These are phyloP conservation scores for Salminus brasiliensis DNA, from an alignment of 2,113 vertebrate genomes.

Conservation along the genomic window DNA sequence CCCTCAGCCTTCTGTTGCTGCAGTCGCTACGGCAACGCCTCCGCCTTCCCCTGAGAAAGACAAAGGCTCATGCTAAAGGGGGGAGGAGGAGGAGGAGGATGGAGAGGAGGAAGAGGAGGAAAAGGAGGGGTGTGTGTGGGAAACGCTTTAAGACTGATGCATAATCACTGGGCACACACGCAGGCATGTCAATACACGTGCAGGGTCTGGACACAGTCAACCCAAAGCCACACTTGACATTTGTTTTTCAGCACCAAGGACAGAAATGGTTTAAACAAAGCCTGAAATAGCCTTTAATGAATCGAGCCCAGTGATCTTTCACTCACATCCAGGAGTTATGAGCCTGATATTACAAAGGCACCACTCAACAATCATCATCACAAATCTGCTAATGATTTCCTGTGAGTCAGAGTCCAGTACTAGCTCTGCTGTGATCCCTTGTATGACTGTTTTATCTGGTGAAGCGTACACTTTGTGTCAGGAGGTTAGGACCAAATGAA, in stretches of 20 bases:
- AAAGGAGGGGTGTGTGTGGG: slow-evolving; percentile 38
- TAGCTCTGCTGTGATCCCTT: no score
- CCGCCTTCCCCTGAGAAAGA: slow-evolving; percentile 48
- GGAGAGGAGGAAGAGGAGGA: neutral
- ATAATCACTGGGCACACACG: slow-evolving; percentile 28
- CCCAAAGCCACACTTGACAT: slow-evolving; percentile 14
- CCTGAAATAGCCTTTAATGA: slow-evolving; percentile 29
- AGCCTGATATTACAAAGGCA: neutral
- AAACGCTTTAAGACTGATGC: slow-evolving; percentile 1
- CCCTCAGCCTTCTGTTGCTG: slow-evolving; percentile 62
- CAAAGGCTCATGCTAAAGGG: slow-evolving; percentile 58
- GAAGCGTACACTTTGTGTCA: no score
- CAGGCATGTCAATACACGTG: slow-evolving; percentile 10
- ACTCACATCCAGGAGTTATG: neutral
- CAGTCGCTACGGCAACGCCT: slow-evolving; percentile 43
- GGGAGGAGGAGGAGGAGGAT: slow-evolving; percentile 27
- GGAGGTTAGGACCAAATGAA: no score
- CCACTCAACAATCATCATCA: neutral
- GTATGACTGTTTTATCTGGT: no score
- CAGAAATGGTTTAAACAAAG: slow-evolving; percentile 26
- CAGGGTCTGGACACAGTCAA: slow-evolving; percentile 10
- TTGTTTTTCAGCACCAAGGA: slow-evolving; percentile 26
- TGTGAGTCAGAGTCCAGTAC: neutral
- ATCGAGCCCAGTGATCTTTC: neutral
- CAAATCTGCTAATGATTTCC: neutral